Conservation (phyloP, 2,888 invertebrate genomes). For the Diplolepis rosae region DNA sequence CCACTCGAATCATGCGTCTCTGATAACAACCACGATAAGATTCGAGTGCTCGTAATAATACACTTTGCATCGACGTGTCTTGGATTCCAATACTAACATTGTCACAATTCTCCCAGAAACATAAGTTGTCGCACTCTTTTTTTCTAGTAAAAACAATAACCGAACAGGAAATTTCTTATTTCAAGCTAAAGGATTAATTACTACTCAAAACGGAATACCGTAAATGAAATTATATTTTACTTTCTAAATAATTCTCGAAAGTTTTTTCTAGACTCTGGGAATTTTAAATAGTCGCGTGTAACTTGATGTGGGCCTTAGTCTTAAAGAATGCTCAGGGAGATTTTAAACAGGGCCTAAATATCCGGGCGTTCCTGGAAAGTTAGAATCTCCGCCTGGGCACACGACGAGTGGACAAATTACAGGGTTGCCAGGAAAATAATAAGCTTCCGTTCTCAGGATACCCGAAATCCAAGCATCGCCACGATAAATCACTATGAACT, state of each 20-base stretch:
- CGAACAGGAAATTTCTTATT: no score
- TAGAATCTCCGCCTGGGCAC: slow-evolving; percentile 58
- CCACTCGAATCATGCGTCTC: slow-evolving; percentile 22
- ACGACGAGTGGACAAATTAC: slow-evolving; percentile 71
- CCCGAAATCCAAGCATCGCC: slow-evolving; percentile 67
- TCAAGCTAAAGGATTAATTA: no score
- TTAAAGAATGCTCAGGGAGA: slow-evolving; percentile 9
- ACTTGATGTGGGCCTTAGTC: neutral
- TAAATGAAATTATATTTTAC: no score
- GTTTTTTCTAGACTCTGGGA: neutral
- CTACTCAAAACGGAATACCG: no score
- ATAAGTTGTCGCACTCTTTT: no score
- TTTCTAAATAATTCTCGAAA: no score
- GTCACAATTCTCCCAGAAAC: neutral
- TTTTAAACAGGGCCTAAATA: slow-evolving; percentile 35
- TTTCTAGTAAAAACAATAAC: no score
- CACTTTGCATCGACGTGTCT: slow-evolving; percentile 12
- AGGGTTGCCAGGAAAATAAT: slow-evolving; percentile 70
- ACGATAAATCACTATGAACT: slow-evolving; percentile 66
- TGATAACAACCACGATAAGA: slow-evolving; percentile 16
- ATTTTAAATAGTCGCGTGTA: slow-evolving; percentile 25
- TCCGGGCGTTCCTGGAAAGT: slow-evolving; percentile 65
- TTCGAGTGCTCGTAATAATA: slow-evolving; percentile 22
- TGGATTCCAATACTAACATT: neutral
- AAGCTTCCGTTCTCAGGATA: slow-evolving; percentile 70